Conservation (phyloP, 2,113 vertebrate species). For the Prunella fulvescens region DNA sequence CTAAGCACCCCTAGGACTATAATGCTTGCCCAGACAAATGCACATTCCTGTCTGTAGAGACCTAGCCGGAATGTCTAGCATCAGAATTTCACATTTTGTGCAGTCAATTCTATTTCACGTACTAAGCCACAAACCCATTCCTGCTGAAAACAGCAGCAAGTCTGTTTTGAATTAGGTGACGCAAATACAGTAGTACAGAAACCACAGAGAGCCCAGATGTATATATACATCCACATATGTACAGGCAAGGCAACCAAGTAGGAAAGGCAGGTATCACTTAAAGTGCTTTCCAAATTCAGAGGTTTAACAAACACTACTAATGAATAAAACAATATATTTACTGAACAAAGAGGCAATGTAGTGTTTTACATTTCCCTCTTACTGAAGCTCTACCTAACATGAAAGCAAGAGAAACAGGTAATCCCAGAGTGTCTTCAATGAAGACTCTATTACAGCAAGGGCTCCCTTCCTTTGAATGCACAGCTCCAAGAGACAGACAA, state of each 20-base stretch:
- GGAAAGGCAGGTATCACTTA: background rate
- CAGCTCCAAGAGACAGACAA: background rate
- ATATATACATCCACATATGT: background rate
- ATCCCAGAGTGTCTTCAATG: background rate
- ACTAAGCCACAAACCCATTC: constrained; percentile 66
- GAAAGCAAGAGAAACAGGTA: background rate
- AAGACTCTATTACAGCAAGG: background rate
- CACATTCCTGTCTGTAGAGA: constrained; percentile 78
- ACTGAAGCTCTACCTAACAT: background rate
- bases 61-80: constrained; percentile 78
- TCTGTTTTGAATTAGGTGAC: constrained; percentile 77
- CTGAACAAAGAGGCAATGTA: background rate
- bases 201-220: background rate
- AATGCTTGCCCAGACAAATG: constrained; percentile 76
- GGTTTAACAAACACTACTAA: background rate
- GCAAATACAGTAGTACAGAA: constrained; percentile 63
- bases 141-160: constrained; percentile 63
- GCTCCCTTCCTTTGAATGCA: background rate
- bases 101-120: constrained; percentile 72
- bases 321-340: background rate
- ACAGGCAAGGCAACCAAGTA: background rate
- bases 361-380: background rate
- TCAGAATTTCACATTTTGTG: constrained; percentile 70
- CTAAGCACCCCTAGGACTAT: constrained; percentile 64
- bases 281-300: background rate